phyloP scores from a whole-genome alignment of 1,140 invertebrate genomes.

The Pectinophora gossypiella region DNA sequence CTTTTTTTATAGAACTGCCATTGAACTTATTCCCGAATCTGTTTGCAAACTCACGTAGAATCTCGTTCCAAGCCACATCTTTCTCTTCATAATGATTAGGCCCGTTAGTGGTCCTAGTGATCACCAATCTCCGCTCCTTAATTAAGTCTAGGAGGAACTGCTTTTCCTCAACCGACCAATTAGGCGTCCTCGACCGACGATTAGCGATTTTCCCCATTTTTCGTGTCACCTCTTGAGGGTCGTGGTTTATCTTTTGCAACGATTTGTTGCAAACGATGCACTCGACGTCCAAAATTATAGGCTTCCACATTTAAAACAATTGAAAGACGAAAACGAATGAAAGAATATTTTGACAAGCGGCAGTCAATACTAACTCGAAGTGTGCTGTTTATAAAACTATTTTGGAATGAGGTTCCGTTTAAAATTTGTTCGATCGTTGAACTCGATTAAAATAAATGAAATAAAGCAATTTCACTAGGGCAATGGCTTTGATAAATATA shows the following conservation, averaged over 20 bases:
- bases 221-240: slow-evolving; percentile 31
- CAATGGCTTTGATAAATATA: slow-evolving; percentile 19
- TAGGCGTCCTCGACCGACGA: slow-evolving; percentile 55
- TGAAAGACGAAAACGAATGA: slow-evolving; percentile 28
- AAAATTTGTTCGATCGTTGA: slow-evolving; percentile 13
- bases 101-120: slow-evolving; percentile 54
- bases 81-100: slow-evolving; percentile 61
- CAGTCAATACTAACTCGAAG: slow-evolving; percentile 25
- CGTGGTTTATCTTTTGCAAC: slow-evolving; percentile 67
- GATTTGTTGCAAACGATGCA: slow-evolving; percentile 72
- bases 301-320: slow-evolving; percentile 68
- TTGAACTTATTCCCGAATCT: slow-evolving; percentile 60
- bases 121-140: slow-evolving; percentile 52
- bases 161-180: slow-evolving; percentile 65
- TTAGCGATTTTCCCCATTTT: slow-evolving; percentile 53
- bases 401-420: slow-evolving; percentile 42
- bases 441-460: slow-evolving; percentile 26
- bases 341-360: neutral
- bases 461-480: slow-evolving; percentile 32
- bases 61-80: slow-evolving; percentile 65
- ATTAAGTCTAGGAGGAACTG: slow-evolving; percentile 63
- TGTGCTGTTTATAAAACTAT: slow-evolving; percentile 44
- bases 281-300: slow-evolving; percentile 66
- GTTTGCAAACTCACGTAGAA: slow-evolving; percentile 41
- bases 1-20: slow-evolving; percentile 58